Evolutionary conservation across 2,888 invertebrate species (phyloP).

Genomic region (Lasioglossum morio): DNA sequence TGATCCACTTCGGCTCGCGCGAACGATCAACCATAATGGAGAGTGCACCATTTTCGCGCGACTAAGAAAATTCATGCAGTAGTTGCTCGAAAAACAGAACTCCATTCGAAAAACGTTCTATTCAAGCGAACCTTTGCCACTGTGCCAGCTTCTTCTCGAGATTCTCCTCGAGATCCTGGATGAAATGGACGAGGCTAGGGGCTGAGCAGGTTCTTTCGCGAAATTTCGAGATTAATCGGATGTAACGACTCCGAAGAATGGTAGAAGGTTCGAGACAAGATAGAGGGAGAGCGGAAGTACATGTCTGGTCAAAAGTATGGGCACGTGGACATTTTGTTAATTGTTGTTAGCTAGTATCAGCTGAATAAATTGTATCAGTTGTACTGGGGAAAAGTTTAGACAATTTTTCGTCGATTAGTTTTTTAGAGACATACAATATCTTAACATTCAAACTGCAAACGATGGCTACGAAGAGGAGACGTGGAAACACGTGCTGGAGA

Average conservation of each 20-base stretch:
- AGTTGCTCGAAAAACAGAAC: constrained; percentile 21
- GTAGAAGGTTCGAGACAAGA: background rate
- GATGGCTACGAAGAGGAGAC: too few species aligned
- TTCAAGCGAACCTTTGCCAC: constrained; percentile 14
- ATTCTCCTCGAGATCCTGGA: background rate
- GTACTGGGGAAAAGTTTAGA: too few species aligned
- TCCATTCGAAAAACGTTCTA: constrained; percentile 26
- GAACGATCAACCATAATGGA: constrained; percentile 63
- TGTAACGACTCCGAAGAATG: constrained; percentile 19
- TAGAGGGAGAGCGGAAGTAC: constrained; percentile 9
- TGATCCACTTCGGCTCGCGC: constrained; percentile 50
- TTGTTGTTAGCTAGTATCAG: too few species aligned
- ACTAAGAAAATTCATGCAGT: background rate
- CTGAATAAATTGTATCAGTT: too few species aligned
- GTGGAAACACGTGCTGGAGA: too few species aligned
- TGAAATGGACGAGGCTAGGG: background rate
- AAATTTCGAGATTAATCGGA: constrained; percentile 48
- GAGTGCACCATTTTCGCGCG: constrained; percentile 46
- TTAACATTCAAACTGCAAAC: too few species aligned
- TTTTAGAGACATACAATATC: too few species aligned
- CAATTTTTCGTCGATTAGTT: too few species aligned
- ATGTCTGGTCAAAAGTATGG: too few species aligned
- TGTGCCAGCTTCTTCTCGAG: background rate
- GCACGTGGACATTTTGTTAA: too few species aligned
- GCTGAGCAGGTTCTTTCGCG: background rate